phyloP scores from a whole-genome alignment of 2,113 vertebrate species.

The Eolophus roseicapilla region DNA sequence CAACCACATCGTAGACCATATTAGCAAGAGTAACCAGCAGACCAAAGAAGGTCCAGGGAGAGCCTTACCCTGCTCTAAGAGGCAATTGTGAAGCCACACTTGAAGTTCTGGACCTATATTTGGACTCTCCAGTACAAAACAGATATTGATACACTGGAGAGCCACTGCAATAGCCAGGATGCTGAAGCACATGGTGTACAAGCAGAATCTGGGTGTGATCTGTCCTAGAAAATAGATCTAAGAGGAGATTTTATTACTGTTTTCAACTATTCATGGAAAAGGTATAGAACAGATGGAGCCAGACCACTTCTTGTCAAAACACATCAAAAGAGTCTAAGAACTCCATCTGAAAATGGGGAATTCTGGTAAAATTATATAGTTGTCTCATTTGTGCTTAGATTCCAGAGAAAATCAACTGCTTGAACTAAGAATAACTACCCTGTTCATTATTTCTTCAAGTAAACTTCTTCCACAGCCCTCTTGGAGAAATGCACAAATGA shows the following conservation, averaged over 20 bases:
- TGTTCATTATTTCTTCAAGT: background rate
- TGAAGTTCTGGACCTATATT: background rate
- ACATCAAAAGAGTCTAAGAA: background rate
- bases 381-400: background rate
- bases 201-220: background rate
- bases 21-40: background rate
- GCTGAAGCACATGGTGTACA: rapidly evolving
- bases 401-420: background rate
- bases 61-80: background rate
- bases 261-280: background rate
- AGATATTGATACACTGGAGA: background rate
- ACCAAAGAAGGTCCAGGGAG: background rate
- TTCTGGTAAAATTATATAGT: background rate
- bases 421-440: background rate
- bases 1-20: background rate
- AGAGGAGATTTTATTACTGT: background rate
- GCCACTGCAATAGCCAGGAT: background rate
- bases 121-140: background rate
- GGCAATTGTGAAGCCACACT: background rate
- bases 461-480: background rate
- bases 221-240: background rate
- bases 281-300: background rate
- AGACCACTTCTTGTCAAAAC: background rate
- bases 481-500: background rate
- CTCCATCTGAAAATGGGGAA: background rate